Evolutionary conservation across 2,113 vertebrate species (phyloP), one percentile per base, ranked within the genome.

Genomic region (Corythaixoides concolor): DNA sequence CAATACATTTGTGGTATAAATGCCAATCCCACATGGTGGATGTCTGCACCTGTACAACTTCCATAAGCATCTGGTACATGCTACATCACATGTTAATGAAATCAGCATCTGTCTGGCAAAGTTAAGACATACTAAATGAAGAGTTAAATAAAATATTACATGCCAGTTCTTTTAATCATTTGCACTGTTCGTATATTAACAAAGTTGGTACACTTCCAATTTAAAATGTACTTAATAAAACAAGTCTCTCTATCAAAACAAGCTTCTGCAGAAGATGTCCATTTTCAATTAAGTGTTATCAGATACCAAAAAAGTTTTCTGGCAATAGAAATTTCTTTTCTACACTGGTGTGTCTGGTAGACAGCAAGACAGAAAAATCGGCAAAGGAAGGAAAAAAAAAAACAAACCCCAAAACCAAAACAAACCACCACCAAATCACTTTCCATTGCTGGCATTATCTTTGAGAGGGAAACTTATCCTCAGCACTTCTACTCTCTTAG

Each of bases 1-100:
- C 83, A 95, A 93, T 67, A 23, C 88, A 94, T 85, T 59, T 63
- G 55, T 93, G 88, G 79, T 68, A 64, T 72, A 91, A 92, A 90
- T 47, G 66, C 85, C 89, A 96, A 41, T 76, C 73, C 74, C 74
- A 93, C 41, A 37, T 6, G 89, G 58, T 76, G 63, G 73, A 85
- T 88, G 53, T 69, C 81, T 92, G 91, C 86, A 97, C 95, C 96
- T 97, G 77, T 52, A 85, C 16, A 73, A 47, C 52, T 80, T 91
- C 78, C 67, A 37, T 58, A 62, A 78, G 80, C 85, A 91, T 72
- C 49, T 91, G 70, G 83, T 68, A 77, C 60, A 72, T 43, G 74
- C 87, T 52, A n/a, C 59, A 60, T 55, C 85, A 12, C 78, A 53
- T 53, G 81, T 67, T 92, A 74, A 88, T 63, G 63, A 82, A 95